Base-by-base conservation (phyloP, 2,113 vertebrate species). In the Pogonocichla stellata region DNA sequence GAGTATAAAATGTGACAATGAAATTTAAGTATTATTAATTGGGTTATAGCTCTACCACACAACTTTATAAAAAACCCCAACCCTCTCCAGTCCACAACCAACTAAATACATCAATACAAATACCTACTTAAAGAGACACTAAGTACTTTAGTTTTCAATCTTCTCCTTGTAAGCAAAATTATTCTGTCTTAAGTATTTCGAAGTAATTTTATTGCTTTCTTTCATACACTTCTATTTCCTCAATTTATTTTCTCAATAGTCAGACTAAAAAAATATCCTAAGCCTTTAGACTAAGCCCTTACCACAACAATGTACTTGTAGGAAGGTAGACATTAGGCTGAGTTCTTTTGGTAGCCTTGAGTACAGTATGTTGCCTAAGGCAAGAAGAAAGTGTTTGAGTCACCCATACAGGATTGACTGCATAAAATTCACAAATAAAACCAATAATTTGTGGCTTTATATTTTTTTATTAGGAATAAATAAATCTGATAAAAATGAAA, bases 381-480 rank as follows among this genome's bases (percentile, higher is more conserved):
- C 6, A 87, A 85, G 28, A 73, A 47, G 50, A 80, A 92, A 88
- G 9, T 43, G 38, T 85, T 57, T 66, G 22, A 74, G 15, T 93
- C 62, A 70, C 19, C 26, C 11, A 3, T 53, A 90, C 26, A 86
- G 47, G 20, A 93, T 1, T 48, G 28, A 43, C 64, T 88, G 60
- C 60, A 78, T 64, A 69, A 80, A 90, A 88, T 60, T 71, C 75
- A 84, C 66, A 92, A 88, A 94, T 64, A 67, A 85, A 88, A 67
- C 2, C 81, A 88, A 2, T 51, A 67, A 26, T 79, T 93, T 69
- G 38, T 69, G 79, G 38, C 47, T 94, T 86, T 54, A 24, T 8
- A 60, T 78, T 56, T 94, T 94, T 96, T 96, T 95, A 97, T 97
- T 97, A 88, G 64, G 80, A 96, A 96, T 86, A 94, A 95, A 96